These are phyloP conservation scores for Synergus japonicus DNA, from an alignment of 2,888 invertebrate species.

Conservation along the genomic window DNA sequence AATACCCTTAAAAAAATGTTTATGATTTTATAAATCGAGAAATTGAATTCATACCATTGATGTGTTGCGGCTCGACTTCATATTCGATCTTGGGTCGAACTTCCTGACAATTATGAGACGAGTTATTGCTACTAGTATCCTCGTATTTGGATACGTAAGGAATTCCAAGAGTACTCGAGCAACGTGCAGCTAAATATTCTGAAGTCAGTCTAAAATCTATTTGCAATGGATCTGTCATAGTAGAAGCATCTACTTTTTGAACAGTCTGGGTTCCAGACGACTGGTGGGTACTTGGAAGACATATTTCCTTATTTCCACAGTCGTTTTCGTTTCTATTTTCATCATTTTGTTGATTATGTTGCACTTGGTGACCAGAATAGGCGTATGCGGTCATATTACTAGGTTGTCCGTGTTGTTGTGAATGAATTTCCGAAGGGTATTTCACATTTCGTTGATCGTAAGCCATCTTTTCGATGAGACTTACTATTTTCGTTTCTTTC, in stretches of 20 bases:
- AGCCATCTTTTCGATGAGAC: slow-evolving; percentile 62
- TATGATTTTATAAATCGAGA: not conserved
- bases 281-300: slow-evolving; percentile 64
- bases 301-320: slow-evolving; percentile 70
- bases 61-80: slow-evolving; percentile 71
- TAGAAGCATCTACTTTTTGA: slow-evolving; percentile 74
- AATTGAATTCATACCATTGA: slow-evolving; percentile 65
- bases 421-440: slow-evolving; percentile 65
- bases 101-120: slow-evolving; percentile 66
- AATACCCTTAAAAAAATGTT: not conserved
- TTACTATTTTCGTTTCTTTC: slow-evolving; percentile 1
- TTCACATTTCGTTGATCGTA: slow-evolving; percentile 70
- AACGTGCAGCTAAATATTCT: slow-evolving; percentile 73
- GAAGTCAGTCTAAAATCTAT: slow-evolving; percentile 74
- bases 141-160: slow-evolving; percentile 72
- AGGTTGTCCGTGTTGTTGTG: slow-evolving; percentile 61
- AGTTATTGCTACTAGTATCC: slow-evolving; percentile 61
- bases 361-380: slow-evolving; percentile 63
- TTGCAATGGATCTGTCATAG: slow-evolving; percentile 75
- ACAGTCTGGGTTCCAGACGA: slow-evolving; percentile 70
- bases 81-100: slow-evolving; percentile 69
- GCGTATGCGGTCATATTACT: slow-evolving; percentile 61
- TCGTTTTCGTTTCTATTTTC: slow-evolving; percentile 74
- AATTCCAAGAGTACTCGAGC: slow-evolving; percentile 71
- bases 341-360: slow-evolving; percentile 65